Base-by-base conservation (phyloP, 2,113 vertebrate species). In the Meriones unguiculatus region DNA sequence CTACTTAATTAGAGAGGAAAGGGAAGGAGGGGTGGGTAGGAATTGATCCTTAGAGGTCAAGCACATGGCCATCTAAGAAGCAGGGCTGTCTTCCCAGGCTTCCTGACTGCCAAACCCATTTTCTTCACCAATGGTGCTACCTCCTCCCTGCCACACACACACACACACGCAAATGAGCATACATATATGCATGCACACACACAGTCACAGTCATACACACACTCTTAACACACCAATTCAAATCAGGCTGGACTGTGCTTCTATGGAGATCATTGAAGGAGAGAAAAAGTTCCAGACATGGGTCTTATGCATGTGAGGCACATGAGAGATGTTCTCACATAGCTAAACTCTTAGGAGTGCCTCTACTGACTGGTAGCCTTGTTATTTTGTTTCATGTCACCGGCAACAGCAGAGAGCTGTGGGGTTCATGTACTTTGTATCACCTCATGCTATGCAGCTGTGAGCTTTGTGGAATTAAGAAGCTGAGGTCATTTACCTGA, bases 201-300 rank as follows among this genome's bases (percentile, higher is more conserved):
- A 22, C 54, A 57, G 10, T 6, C 54, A 24, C 85, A 65, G 59
- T 28, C 57, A 5, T 22, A 65, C 24, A 70, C 41, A 52, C 38
- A 65, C 59, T 17, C 54, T 13, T 20, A 62, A 62, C 57, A 5
- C 22, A 65, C 25, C 24, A 54, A 35, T 4, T 35, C 50, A 4
- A 62, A 14, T 52, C 0, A 75, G 59, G 67, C 69, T 13, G 32
- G 20, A 28, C 1, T 75, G n/a, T 20, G 35, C 2, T 3, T 12
- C 5, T 13, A 0, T 0, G 0, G 50, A 25, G 67, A 25, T 0
- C 70, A 78, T 10, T 25, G n/a, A 89, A 78, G 18, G 50, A 4
- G 32, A 5, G n/a, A 46, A 20, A 38, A 0, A 22, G 57, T n/a
- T 7, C 4, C 28, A 17, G 2, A 25, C 50, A 2, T 0, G 0